Conservation (phyloP, 2,888 invertebrate genomes). For the Amiota minor region DNA sequence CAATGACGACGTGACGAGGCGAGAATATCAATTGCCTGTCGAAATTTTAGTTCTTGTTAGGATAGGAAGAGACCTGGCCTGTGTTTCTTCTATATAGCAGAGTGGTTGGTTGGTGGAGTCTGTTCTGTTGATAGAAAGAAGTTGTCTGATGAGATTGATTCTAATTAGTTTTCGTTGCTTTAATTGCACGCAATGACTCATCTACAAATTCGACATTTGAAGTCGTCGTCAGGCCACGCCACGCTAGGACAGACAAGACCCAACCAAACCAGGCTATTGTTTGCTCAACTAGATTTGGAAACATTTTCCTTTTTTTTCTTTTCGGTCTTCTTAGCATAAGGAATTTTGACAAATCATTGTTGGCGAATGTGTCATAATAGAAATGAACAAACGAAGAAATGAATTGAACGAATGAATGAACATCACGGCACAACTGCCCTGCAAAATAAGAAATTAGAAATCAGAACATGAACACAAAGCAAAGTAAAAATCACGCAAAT, state of each 20-base stretch:
- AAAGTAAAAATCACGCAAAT: constrained; percentile 56
- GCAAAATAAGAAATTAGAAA: constrained; percentile 36
- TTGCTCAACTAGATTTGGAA: too few relatives aligned
- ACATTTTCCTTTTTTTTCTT: too few relatives aligned
- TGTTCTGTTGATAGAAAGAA: not conserved
- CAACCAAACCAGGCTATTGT: too few relatives aligned
- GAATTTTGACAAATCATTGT: constrained; percentile 10
- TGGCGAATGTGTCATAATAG: constrained; percentile 17
- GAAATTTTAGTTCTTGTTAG: too few relatives aligned
- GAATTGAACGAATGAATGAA: not conserved
- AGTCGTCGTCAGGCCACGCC: not conserved
- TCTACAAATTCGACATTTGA: not conserved
- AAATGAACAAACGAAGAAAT: not conserved
- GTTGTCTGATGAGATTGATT: not conserved
- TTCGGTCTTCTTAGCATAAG: not conserved
- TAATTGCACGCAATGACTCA: constrained; percentile 10
- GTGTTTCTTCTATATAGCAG: too few relatives aligned
- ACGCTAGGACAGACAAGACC: too few relatives aligned
- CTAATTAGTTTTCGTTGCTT: constrained; percentile 5
- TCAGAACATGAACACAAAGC: constrained; percentile 45
- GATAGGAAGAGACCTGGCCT: too few relatives aligned
- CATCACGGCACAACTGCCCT: constrained; percentile 40
- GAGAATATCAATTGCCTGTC: too few relatives aligned
- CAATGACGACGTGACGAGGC: too few relatives aligned
- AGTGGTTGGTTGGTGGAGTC: not conserved